Base-by-base conservation (phyloP, 2,797 vertebrate genomes). In the Tadarida brasiliensis region DNA sequence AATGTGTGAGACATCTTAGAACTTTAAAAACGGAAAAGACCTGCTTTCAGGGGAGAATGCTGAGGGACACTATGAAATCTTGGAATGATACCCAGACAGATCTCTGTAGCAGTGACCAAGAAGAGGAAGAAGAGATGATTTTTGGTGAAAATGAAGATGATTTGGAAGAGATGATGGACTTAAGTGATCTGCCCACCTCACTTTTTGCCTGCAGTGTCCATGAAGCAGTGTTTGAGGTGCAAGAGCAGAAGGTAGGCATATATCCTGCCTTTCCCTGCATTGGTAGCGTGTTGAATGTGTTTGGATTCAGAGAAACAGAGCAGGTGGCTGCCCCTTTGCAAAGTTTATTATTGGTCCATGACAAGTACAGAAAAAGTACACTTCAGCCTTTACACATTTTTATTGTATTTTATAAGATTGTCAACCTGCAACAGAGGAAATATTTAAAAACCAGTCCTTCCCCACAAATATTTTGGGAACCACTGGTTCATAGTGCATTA, bases 151-250 rank as follows among this genome's bases (percentile, higher is more conserved):
- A 99, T 94, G 99, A 99, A 39, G 98, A 98, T 1, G 98, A 99
- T 70, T 98, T 98, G 51, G 99, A 99, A 87, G 99, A 99, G 98
- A 99, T 99, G 99, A 99, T 99, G 99, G 99, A 99, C 98, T 98
- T 99, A 59, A 99, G 99, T 49, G 99, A 99, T 97, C 98, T 99
- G 94, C 99, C 99, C 95, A 99, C 99, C n/a, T 99, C 99, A 0
- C 99, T 99, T 11, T 99, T 99, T 93, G 99, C 99, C 15, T 99
- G 99, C 98, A 98, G 99, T 3, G 99, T 99, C 82, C 99, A 99
- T 0, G 99, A 99, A 88, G 98, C 99, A 0, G 99, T 99, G 94
- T 99, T 99, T 15, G 99, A 99, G 94, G 98, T 99, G 24, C 98
- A 98, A 76, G 96, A 98, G 30, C 99, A 99, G 97, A 99, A 99